Base-by-base conservation (phyloP, 2,888 invertebrate genomes). In the Rhaphigaster nebulosa region DNA sequence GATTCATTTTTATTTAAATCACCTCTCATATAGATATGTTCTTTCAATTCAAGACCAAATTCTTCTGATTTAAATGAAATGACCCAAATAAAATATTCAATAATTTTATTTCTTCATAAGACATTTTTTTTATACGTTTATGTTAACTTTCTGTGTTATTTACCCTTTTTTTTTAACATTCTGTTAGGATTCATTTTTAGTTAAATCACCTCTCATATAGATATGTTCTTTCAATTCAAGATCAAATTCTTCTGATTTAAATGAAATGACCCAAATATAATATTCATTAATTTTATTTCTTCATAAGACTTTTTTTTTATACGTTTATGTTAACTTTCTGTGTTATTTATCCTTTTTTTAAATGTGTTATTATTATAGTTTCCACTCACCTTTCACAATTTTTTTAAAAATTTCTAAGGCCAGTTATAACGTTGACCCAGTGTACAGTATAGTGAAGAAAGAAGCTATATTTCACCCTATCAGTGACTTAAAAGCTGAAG, bases 401-500 rank as follows among this genome's bases (percentile, higher is more conserved):
- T 76, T 76, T 38, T 20, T 6, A 38, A 38, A 8, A 38, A 12
- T 38, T 38, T 13, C 70, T 65, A 65, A 29, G 29, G 29, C 6
- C 70, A 84, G 80, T 84, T 45, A 38, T 84, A 12, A 8, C 1
- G 8, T 50, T 45, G 8, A 41, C n/a, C 84, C 38, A 45, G 10
- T 45, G 29, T 13, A 29, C 88, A 56, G 41, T 38, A 38, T 56
- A 29, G 54, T 88, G 88, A 88, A 88, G 50, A 84, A 84, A 45
- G 84, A n/a, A 84, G 84, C 84, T n/a, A n/a, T 45, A 45, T 84
- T 84, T 45, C 84, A 84, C 84, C 6, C 80, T 80, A 80, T 41
- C 15, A 84, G 84, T 84, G 84, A 41, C 45, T 84, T 84, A 84
- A 87, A 60, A 88, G 60, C 88, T 88, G 34, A 88, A 56, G 54